phyloP scores from a whole-genome alignment of 2,113 vertebrate genomes.

The Alligator sinensis region DNA sequence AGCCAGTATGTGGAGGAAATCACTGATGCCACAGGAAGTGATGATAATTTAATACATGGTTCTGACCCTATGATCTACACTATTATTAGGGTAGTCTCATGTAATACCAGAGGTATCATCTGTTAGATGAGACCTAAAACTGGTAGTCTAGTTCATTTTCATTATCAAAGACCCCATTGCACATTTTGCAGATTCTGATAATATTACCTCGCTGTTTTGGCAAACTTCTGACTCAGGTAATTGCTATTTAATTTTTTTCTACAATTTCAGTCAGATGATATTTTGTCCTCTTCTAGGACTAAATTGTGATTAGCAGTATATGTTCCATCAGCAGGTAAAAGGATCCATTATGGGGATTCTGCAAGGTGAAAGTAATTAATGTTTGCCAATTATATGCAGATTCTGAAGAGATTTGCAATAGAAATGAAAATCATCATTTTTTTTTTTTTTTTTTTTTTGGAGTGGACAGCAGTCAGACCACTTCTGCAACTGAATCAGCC shows the following conservation, averaged over 20 bases:
- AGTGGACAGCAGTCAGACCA: fast-evolving
- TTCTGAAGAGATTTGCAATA: background rate
- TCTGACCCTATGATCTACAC: background rate
- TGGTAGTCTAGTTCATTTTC: background rate
- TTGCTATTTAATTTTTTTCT: background rate
- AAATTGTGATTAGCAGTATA: background rate
- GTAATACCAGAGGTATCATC: background rate
- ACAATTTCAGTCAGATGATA: background rate
- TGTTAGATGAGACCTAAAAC: background rate
- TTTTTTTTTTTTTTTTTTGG: background rate
- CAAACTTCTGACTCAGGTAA: background rate
- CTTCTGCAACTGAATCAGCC: background rate
- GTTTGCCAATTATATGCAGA: background rate
- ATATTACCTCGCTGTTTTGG: background rate
- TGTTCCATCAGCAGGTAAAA: background rate
- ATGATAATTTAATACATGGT: background rate
- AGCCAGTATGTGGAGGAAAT: background rate
- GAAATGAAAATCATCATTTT: background rate
- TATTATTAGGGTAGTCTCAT: background rate
- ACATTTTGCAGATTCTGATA: background rate
- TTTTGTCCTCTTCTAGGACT: background rate
- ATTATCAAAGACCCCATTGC: background rate
- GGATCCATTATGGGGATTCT: background rate
- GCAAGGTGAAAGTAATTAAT: background rate
- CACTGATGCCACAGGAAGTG: background rate